phyloP scores from a whole-genome alignment of 2,797 vertebrate genomes.

The Psittacula derbiana region DNA sequence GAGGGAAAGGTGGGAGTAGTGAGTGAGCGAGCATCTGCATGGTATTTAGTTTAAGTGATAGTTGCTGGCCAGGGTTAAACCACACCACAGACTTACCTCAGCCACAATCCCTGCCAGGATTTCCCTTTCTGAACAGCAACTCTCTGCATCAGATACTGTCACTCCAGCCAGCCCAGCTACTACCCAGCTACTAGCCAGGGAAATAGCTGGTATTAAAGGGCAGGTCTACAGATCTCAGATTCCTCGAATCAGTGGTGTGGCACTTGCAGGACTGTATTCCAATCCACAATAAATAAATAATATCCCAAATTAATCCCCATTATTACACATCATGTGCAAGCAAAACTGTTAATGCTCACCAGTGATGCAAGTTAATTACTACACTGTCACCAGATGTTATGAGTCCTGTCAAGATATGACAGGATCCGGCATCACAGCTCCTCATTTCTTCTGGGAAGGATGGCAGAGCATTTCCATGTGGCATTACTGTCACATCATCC shows the following conservation, averaged over 20 bases:
- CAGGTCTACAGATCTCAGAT: background rate
- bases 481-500: slow-evolving; percentile 30
- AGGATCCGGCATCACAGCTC: background rate
- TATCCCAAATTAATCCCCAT: slow-evolving; percentile 3
- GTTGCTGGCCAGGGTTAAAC: background rate
- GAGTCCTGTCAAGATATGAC: slow-evolving; percentile 29
- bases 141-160: rapidly evolving
- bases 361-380: slow-evolving; percentile 24
- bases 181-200: background rate
- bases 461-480: background rate
- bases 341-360: background rate
- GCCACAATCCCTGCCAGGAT: background rate
- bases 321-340: background rate
- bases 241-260: rapidly evolving
- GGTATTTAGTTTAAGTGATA: background rate
- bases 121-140: background rate
- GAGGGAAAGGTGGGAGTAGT: background rate
- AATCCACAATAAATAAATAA: background rate
- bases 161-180: background rate
- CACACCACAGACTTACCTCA: background rate
- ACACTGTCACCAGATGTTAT: background rate
- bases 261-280: background rate
- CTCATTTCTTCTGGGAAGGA: slow-evolving; percentile 21
- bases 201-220: background rate
- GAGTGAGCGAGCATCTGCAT: background rate